Evolutionary conservation across 2,888 invertebrate genomes (phyloP).

Genomic region (Eupithecia dodoneata): DNA sequence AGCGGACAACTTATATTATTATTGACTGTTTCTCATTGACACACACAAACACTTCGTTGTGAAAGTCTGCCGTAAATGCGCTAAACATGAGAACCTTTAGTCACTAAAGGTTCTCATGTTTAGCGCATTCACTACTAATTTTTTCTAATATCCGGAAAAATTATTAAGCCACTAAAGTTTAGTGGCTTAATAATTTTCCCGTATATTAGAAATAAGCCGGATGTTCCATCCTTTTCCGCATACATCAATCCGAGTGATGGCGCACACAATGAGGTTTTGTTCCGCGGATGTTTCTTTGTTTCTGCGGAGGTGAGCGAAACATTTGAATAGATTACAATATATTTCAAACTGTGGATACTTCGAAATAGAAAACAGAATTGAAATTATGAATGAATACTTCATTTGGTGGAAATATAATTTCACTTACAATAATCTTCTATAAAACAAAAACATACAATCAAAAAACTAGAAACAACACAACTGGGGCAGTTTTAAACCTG

Average conservation of each 20-base stretch:
- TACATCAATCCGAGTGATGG: slow-evolving; percentile 45
- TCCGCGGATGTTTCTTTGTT: slow-evolving; percentile 41
- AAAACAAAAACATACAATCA: no score
- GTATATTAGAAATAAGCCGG: background rate
- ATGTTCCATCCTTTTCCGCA: slow-evolving; percentile 21
- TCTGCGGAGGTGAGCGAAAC: slow-evolving; percentile 21
- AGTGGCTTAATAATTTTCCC: background rate
- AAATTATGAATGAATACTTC: background rate
- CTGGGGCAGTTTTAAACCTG: no score
- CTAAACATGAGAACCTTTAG: background rate
- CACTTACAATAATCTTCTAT: background rate
- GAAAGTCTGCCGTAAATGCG: no score
- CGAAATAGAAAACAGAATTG: background rate
- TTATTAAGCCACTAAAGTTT: no score
- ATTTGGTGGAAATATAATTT: background rate
- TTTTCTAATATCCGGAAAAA: no score
- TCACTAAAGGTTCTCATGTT: no score
- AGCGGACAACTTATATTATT: background rate
- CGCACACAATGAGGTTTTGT: slow-evolving; percentile 44
- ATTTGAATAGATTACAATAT: slow-evolving; percentile 27
- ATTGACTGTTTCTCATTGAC: no score
- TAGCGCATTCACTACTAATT: no score
- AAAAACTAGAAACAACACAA: no score
- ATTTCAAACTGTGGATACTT: background rate
- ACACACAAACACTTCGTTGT: no score